Base-by-base conservation (phyloP, 2,797 vertebrate genomes). In the Myotis daubentonii region DNA sequence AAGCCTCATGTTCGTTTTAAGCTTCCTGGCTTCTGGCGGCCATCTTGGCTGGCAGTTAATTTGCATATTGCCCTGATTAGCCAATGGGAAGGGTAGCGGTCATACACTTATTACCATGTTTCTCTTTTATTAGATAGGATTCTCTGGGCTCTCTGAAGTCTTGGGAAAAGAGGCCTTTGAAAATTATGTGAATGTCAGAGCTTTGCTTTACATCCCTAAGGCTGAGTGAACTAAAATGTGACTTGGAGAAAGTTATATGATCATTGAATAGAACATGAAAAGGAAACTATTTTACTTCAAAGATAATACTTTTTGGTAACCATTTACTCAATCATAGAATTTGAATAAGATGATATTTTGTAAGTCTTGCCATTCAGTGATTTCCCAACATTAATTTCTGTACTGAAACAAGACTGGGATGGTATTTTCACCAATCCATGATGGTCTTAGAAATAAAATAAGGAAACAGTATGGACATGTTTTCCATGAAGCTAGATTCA, bases 111-210 rank as follows among this genome's bases (percentile, higher is more conserved):
- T 38, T 38, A 38, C 38, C 38, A 38, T 38, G 38, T 38, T 38
- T 38, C 38, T 38, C 38, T 38, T 6, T 38, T 38, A 38, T 38
- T 38, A 38, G 5, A 38, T 38, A 38, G 38, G 38, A 89, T 62
- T 88, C 44, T 86, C 65, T 87, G 79, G 44, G 23, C 55, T 97
- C n/a, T 91, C 75, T 87, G 85, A 88, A 89, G 85, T 71, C 36
- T 78, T 72, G 20, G 44, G 71, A 92, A 33, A 94, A 93, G 49
- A 66, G 44, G 55, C 12, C 44, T 96, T 96, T 95, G 84, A 85
- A 94, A 91, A 15, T 79, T 75, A 68, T 25, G 68, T 16, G 25
- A 90, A 72, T 74, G 41, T 12, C 41, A 80, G 85, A 86, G 25
- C 30, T 20, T 88, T 72, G 19, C 65, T 86, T 97, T 88, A 95